phyloP scores from a whole-genome alignment of 2,888 invertebrate species.

The Microchrysa polita region DNA sequence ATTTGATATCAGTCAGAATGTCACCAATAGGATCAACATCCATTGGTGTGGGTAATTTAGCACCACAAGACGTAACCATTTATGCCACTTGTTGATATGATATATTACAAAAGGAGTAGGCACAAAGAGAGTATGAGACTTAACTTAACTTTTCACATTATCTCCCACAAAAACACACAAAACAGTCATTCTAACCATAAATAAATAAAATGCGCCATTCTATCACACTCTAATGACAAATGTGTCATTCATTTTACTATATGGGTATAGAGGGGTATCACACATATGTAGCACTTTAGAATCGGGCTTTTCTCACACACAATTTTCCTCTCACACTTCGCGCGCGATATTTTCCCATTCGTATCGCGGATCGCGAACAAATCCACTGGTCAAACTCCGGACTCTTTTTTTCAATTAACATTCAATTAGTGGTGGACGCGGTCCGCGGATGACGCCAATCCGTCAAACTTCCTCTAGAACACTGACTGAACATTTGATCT shows the following conservation, averaged over 20 bases:
- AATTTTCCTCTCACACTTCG: no score
- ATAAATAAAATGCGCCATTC: background rate
- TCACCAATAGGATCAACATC: slow-evolving; percentile 61
- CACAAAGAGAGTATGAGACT: background rate
- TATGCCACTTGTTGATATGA: slow-evolving; percentile 2
- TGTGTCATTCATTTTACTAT: background rate
- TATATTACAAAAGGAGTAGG: background rate
- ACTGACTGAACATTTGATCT: slow-evolving; percentile 7
- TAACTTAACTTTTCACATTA: slow-evolving; percentile 23
- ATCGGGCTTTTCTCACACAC: no score
- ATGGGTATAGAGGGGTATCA: no score
- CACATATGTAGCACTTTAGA: no score
- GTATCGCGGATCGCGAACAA: background rate
- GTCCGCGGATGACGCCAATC: background rate
- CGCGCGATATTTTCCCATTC: background rate
- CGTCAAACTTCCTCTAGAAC: slow-evolving; percentile 41
- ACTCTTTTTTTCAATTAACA: slow-evolving; percentile 36
- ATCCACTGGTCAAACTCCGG: background rate
- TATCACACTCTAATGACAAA: background rate
- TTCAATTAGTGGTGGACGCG: slow-evolving; percentile 37
- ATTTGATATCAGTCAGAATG: slow-evolving; percentile 61
- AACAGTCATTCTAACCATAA: background rate
- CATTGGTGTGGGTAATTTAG: slow-evolving; percentile 52
- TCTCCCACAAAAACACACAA: slow-evolving; percentile 12
- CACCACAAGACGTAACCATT: slow-evolving; percentile 27